Conservation (phyloP, 92 coral and sea anemone species). For the Phenganax marumi region DNA sequence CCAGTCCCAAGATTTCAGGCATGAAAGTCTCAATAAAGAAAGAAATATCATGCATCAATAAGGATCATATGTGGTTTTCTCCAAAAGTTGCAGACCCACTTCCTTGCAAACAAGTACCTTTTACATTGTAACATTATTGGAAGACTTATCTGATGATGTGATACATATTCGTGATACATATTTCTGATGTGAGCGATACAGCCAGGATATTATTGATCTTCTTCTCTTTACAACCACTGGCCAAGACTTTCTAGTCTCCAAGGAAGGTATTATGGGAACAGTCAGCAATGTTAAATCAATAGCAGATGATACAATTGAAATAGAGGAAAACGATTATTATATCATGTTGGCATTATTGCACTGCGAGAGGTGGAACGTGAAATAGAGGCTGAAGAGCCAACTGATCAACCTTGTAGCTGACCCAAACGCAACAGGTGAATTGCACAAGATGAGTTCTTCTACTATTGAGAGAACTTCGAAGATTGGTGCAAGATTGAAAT, state of each 20-base stretch:
- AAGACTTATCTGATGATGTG: constrained; percentile 51
- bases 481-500: constrained; percentile 7
- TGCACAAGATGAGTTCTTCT: constrained; percentile 46
- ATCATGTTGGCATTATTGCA: constrained; percentile 22
- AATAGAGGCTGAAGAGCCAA: constrained; percentile 2
- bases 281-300: constrained; percentile 48
- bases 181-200: constrained; percentile 43
- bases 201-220: constrained; percentile 60
- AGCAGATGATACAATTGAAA: constrained; percentile 45
- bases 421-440: constrained; percentile 44
- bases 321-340: constrained; percentile 34
- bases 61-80: constrained; percentile 45
- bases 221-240: constrained; percentile 46
- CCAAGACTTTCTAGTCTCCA: constrained; percentile 49
- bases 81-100: constrained; percentile 41
- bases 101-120: constrained; percentile 43
- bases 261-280: constrained; percentile 51
- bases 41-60: constrained; percentile 29
- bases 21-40: constrained; percentile 33
- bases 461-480: background rate
- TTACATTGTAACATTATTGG: constrained; percentile 51
- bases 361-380: constrained; percentile 10
- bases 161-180: constrained; percentile 38
- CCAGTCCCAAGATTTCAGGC: constrained; percentile 19
- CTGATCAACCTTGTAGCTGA: constrained; percentile 19